These are phyloP conservation scores for Dendrolimus kikuchii DNA, from an alignment of 1,140 invertebrate species.

Conservation along the genomic window DNA sequence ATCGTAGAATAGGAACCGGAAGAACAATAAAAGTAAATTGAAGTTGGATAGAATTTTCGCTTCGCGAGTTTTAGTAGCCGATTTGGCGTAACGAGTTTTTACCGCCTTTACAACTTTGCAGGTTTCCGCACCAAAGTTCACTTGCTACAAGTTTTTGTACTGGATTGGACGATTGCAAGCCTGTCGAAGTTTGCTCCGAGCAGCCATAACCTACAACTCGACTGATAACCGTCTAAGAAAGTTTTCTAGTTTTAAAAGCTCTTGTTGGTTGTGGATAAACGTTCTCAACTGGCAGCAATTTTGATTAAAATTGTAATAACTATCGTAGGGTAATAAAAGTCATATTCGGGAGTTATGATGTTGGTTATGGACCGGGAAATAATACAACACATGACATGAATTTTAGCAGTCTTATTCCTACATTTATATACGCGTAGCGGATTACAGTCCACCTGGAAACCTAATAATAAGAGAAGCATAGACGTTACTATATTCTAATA, in stretches of 20 bases:
- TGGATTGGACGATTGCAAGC: conserved; percentile 12
- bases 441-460: too few species aligned
- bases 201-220: conserved; percentile 4
- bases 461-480: too few species aligned
- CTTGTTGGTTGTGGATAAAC: not conserved
- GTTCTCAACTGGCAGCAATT: too few species aligned
- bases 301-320: too few species aligned
- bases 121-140: conserved; percentile 39
- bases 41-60: conserved; percentile 70
- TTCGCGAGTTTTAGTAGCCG: conserved; percentile 66
- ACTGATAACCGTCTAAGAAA: conserved; percentile 9
- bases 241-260: conserved; percentile 1
- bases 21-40: conserved; percentile 70
- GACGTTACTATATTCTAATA: too few species aligned
- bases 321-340: too few species aligned
- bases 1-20: conserved; percentile 48
- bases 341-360: too few species aligned
- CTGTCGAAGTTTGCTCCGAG: conserved; percentile 11
- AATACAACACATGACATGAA: too few species aligned
- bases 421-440: too few species aligned
- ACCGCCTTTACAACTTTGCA: conserved; percentile 61
- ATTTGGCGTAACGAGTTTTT: conserved; percentile 68
- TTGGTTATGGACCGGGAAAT: too few species aligned
- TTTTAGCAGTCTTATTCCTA: too few species aligned
- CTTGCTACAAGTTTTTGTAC: conserved; percentile 23